Evolutionary conservation across 2,888 invertebrate genomes (phyloP).

Genomic region (Danaus chrysippus): DNA sequence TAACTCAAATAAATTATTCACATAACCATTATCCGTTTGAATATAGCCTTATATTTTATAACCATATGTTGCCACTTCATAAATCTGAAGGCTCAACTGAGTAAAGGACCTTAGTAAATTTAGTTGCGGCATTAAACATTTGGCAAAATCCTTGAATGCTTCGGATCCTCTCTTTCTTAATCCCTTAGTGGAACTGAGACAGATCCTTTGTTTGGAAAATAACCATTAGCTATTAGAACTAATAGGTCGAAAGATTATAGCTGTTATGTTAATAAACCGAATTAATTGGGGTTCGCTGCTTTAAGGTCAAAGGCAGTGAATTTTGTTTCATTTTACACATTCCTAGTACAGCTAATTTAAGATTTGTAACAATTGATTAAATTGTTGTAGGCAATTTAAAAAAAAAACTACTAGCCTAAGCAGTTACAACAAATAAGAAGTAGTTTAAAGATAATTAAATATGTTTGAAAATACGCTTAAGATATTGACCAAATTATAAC

Average conservation of each 20-base stretch:
- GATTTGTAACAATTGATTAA: neutral
- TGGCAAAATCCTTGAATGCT: conserved; percentile 27
- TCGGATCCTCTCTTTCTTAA: conserved; percentile 19
- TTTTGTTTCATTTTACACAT: neutral
- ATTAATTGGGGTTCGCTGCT: conserved; percentile 9
- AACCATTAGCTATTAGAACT: conserved; percentile 22
- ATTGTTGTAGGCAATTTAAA: neutral
- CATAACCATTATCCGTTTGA: conserved; percentile 24
- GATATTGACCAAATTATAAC: too few species aligned
- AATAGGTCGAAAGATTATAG: conserved; percentile 24
- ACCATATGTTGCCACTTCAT: conserved; percentile 35
- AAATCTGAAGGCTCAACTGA: conserved; percentile 31
- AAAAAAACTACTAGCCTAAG: too few species aligned
- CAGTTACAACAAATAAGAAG: too few species aligned
- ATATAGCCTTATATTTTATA: conserved; percentile 27
- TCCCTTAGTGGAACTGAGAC: conserved; percentile 21
- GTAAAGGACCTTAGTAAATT: conserved; percentile 31
- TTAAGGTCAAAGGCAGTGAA: conserved; percentile 6
- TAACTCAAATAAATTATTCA: conserved; percentile 23
- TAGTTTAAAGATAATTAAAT: too few species aligned
- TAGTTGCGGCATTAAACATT: conserved; percentile 26
- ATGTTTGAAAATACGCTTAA: too few species aligned
- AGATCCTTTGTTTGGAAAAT: conserved; percentile 21
- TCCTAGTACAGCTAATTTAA: neutral
- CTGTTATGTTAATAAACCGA: conserved; percentile 17